phyloP scores from a whole-genome alignment of 2,888 invertebrate genomes.

The Tipula lateralis region DNA sequence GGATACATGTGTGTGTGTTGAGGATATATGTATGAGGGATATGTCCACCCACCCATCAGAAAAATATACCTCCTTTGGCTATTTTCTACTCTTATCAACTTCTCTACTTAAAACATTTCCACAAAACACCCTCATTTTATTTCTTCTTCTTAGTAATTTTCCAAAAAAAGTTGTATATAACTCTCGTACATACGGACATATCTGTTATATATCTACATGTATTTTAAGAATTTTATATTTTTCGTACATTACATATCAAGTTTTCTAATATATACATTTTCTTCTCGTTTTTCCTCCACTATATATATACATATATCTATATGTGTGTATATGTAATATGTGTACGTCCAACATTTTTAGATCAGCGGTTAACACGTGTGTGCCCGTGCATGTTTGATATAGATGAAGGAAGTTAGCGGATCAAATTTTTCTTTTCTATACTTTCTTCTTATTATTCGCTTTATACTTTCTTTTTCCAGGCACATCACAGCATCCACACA shows the following conservation, averaged over 20 bases:
- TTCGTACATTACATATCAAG: slow-evolving; percentile 27
- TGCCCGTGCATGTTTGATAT: slow-evolving; percentile 30
- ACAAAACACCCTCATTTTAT: slow-evolving; percentile 27
- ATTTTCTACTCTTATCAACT: slow-evolving; percentile 26
- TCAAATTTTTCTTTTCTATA: slow-evolving; percentile 25
- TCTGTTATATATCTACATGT: not conserved
- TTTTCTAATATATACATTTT: not conserved
- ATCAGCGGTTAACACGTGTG: slow-evolving; percentile 31
- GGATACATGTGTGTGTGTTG: not conserved
- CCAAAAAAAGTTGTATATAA: slow-evolving; percentile 12
- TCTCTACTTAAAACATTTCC: not conserved
- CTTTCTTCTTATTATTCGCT: not conserved
- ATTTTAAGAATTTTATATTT: slow-evolving; percentile 24
- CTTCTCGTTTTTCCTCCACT: not conserved
- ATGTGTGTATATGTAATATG: no score
- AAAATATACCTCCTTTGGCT: slow-evolving; percentile 29
- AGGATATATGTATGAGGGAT: not conserved
- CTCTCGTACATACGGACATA: not conserved
- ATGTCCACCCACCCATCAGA: slow-evolving; percentile 30
- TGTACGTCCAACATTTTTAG: slow-evolving; percentile 30
- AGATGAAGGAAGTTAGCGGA: slow-evolving; percentile 31
- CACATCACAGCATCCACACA: not conserved
- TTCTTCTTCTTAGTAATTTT: slow-evolving; percentile 26
- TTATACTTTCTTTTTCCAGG: slow-evolving; percentile 14
- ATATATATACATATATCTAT: no score